Conservation (phyloP, 2,113 vertebrate species). For the Arothron firmamentum region DNA sequence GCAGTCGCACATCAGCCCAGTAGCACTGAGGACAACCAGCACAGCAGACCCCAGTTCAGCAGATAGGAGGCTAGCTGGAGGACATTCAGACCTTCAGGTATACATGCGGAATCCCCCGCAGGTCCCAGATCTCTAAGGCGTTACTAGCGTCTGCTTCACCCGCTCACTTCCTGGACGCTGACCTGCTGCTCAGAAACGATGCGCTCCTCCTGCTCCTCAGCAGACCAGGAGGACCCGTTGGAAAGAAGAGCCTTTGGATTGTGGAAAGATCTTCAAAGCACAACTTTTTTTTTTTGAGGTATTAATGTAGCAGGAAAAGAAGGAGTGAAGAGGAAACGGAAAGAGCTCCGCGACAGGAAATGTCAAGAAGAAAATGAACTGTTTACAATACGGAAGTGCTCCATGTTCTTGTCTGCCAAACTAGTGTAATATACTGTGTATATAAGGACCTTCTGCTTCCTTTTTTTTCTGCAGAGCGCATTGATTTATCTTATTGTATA, state of each 20-base stretch:
- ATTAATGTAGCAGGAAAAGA: conserved; percentile 80
- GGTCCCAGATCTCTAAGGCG: neutral
- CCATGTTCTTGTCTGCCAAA: conserved; percentile 70
- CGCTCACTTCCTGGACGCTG: conserved; percentile 5
- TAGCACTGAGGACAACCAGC: too few species aligned
- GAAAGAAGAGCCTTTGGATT: conserved; percentile 18
- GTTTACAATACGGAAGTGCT: conserved; percentile 71
- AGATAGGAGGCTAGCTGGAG: too few species aligned
- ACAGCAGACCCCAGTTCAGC: too few species aligned
- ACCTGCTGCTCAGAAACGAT: conserved; percentile 27
- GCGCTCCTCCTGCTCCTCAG: conserved; percentile 35
- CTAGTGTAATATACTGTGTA: conserved; percentile 51
- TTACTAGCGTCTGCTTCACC: conserved; percentile 5
- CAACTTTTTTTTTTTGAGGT: conserved; percentile 81
- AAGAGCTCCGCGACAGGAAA: neutral
- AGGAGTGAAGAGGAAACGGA: neutral
- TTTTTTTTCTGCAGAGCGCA: conserved; percentile 65
- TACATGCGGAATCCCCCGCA: too few species aligned
- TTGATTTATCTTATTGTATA: conserved; percentile 68
- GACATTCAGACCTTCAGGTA: too few species aligned
- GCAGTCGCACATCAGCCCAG: too few species aligned
- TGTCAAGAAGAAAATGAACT: conserved; percentile 48
- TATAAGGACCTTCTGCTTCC: conserved; percentile 68
- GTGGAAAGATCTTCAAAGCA: conserved; percentile 79
- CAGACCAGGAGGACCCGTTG: conserved; percentile 7